phyloP scores from a whole-genome alignment of 2,888 invertebrate species.

The Lasioglossum leucozonium region DNA sequence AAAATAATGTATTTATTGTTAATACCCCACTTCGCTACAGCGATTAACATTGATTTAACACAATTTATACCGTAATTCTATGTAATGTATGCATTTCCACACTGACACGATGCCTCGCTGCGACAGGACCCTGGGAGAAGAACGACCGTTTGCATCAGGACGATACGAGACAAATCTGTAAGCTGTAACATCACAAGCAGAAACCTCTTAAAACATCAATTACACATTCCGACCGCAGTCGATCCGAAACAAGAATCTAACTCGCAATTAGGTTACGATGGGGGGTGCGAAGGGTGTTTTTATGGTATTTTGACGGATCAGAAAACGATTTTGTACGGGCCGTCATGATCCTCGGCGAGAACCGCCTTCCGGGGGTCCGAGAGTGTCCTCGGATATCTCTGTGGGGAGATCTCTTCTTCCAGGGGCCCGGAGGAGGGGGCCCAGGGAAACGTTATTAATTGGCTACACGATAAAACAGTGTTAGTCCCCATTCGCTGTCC shows the following conservation, averaged over 20 bases:
- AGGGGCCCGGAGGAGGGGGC: slow-evolving; percentile 50
- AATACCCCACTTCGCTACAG: slow-evolving; percentile 80
- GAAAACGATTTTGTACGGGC: neutral
- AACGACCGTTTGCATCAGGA: slow-evolving; percentile 70
- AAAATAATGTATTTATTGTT: slow-evolving; percentile 82
- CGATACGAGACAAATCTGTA: slow-evolving; percentile 71
- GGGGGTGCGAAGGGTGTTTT: neutral
- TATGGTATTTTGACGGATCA: neutral
- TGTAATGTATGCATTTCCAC: slow-evolving; percentile 74
- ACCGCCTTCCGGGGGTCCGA: slow-evolving; percentile 57
- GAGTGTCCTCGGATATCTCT: slow-evolving; percentile 69
- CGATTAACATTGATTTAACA: slow-evolving; percentile 79
- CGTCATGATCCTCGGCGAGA: slow-evolving; percentile 24
- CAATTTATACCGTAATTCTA: slow-evolving; percentile 75
- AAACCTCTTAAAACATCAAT: slow-evolving; percentile 41
- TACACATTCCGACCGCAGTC: neutral
- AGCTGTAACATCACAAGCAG: slow-evolving; percentile 73
- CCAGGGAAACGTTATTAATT: slow-evolving; percentile 82
- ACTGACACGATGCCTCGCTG: slow-evolving; percentile 72
- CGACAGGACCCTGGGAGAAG: slow-evolving; percentile 61
- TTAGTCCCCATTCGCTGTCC: slow-evolving; percentile 81
- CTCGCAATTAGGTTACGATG: neutral
- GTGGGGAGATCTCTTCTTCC: slow-evolving; percentile 73
- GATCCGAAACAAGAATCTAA: neutral
- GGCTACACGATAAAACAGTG: slow-evolving; percentile 83